Evolutionary conservation across 2,797 vertebrate species (phyloP).

Genomic region (Enteromius mattozi): DNA sequence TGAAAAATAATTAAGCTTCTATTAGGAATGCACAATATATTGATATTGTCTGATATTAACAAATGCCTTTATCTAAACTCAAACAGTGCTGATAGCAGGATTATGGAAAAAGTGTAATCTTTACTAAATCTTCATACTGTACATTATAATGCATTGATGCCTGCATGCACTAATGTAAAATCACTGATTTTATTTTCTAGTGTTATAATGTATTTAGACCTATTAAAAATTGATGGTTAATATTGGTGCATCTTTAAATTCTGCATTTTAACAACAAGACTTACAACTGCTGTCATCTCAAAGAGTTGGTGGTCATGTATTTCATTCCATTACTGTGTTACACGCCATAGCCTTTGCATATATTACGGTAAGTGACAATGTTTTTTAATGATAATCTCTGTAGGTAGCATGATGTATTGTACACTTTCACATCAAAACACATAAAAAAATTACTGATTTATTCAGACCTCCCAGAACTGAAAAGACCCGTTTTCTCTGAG

Average conservation of each 20-base stretch:
- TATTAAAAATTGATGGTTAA: not conserved
- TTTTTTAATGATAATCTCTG: not conserved
- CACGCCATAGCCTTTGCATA: not conserved
- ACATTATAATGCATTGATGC: not conserved
- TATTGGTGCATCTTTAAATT: not conserved
- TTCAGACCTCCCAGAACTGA: constrained; percentile 24
- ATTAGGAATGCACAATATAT: not conserved
- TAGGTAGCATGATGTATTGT: constrained; percentile 14
- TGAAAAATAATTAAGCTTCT: not conserved
- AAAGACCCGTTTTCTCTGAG: not conserved
- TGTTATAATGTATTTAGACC: not conserved
- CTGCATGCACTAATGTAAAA: not conserved
- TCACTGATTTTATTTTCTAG: not conserved
- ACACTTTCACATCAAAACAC: constrained; percentile 9
- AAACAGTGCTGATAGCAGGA: not conserved
- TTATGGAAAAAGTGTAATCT: not conserved
- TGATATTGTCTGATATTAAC: not conserved
- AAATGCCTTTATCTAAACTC: not conserved
- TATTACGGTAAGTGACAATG: not conserved
- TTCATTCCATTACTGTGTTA: not conserved
- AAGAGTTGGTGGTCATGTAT: not conserved
- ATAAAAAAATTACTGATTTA: not conserved
- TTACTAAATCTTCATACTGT: not conserved
- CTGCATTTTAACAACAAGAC: not conserved
- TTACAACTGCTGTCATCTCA: not conserved